Evolutionary conservation across 1,140 invertebrate genomes (phyloP), one percentile per base, ranked within the genome.

Genomic region (Pantala flavescens): DNA sequence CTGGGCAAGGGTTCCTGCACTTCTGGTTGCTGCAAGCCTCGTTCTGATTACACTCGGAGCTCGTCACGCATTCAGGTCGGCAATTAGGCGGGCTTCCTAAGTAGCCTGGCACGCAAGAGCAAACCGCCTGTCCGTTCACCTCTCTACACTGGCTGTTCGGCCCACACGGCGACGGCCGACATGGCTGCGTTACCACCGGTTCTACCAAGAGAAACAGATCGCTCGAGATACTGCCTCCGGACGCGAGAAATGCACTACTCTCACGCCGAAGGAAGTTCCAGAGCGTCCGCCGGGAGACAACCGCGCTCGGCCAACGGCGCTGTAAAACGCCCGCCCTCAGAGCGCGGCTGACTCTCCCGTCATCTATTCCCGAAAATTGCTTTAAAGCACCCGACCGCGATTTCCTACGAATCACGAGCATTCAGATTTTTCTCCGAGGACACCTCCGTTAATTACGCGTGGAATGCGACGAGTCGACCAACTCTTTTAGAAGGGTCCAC

Each of bases 1-100:
- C 86, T 74, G 88, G 84, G 80, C 92, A 93, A 63, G 92, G 91
- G 82, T 93, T 86, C 42, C 80, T 83, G 80, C 91, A 93, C 82
- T 88, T 90, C 76, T 91, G 88, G 80, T 88, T 89, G 19, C 88
- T 84, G 78, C 91, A 93, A n/a, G 90, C 88, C 81, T 85, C 84
- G 77, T 85, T 86, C 21, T 36, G 75, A 12, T 14, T 19, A 36
- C 76, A 75, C 80, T 91, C 89, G 16, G 87, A 82, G 78, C 89
- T 90, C 0, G 85, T 84, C 23, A 87, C 84, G 81, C 90, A 92
- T 81, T 91, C 89, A 10, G 88, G 87, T 80, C 88, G 81, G 75
- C 82, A 82, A 74, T 74, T 71, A 71, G 85, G 81, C 14, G 85
- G 77, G 81, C 91, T 92, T 77, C 92, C 91, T 42, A 82, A 77